Evolutionary conservation across 2,888 invertebrate species (phyloP).

Genomic region (Parnassius orleans): DNA sequence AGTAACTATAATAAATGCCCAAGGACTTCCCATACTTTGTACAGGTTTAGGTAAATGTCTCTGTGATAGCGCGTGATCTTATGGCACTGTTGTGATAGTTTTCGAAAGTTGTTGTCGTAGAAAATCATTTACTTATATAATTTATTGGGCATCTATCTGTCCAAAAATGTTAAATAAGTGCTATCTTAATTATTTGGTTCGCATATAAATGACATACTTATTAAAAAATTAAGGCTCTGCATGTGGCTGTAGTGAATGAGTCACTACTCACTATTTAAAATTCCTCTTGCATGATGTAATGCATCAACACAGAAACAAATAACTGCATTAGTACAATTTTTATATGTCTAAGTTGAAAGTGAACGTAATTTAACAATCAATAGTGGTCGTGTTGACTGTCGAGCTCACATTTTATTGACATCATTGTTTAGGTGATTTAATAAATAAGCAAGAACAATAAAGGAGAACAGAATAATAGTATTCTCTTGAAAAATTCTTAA

Average conservation of each 20-base stretch:
- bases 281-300: slow-evolving; percentile 33
- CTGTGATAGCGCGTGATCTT: too few species aligned
- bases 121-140: too few species aligned
- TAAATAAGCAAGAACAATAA: slow-evolving; percentile 12
- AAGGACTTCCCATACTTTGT: too few species aligned
- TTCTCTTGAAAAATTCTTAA: background rate
- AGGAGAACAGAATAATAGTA: background rate
- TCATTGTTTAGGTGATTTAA: slow-evolving; percentile 13
- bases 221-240: background rate
- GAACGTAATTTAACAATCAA: background rate
- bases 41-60: too few species aligned
- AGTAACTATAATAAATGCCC: too few species aligned
- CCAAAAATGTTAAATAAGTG: too few species aligned
- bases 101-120: too few species aligned
- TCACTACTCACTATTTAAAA: slow-evolving; percentile 16
- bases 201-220: too few species aligned
- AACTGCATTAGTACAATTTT: background rate
- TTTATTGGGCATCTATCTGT: too few species aligned
- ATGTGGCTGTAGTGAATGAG: slow-evolving; percentile 13
- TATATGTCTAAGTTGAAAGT: slow-evolving; percentile 8
- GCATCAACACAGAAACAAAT: background rate
- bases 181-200: too few species aligned
- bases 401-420: slow-evolving; percentile 1
- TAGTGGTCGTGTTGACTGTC: background rate
- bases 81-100: too few species aligned